These are phyloP conservation scores for Penaeus chinensis DNA, from an alignment of 1,140 invertebrate species.

Conservation along the genomic window DNA sequence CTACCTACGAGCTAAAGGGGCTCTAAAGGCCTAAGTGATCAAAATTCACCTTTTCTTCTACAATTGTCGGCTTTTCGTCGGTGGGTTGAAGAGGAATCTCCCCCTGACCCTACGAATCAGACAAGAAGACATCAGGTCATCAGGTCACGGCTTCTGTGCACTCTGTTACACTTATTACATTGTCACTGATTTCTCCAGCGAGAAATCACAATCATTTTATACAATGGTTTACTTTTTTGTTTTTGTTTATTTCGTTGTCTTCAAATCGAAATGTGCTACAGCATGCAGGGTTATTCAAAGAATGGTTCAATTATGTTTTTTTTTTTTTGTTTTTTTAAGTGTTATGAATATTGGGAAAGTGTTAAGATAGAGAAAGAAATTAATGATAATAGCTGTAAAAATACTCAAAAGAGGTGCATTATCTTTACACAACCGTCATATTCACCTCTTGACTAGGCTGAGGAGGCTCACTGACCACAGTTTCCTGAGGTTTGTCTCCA, in stretches of 20 bases:
- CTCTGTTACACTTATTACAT: too few relatives aligned
- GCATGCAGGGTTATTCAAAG: too few relatives aligned
- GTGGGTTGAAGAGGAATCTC: conserved; percentile 46
- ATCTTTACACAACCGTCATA: conserved; percentile 24
- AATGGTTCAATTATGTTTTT: too few relatives aligned
- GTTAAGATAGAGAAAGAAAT: too few relatives aligned
- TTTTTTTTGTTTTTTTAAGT: too few relatives aligned
- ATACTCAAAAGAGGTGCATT: neutral
- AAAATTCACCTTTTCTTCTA: conserved; percentile 54
- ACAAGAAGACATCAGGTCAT: conserved; percentile 22
- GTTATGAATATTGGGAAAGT: too few relatives aligned
- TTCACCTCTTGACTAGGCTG: conserved; percentile 52
- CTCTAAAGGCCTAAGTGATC: conserved; percentile 21
- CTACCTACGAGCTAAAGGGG: conserved; percentile 34
- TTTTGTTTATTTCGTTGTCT: too few relatives aligned
- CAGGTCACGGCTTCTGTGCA: neutral
- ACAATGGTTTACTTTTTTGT: too few relatives aligned
- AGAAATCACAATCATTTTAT: too few relatives aligned
- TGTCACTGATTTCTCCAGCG: too few relatives aligned
- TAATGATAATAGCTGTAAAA: neutral
- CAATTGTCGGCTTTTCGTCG: conserved; percentile 42
- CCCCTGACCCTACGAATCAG: conserved; percentile 49
- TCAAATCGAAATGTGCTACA: too few relatives aligned
- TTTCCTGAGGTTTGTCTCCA: conserved; percentile 46
- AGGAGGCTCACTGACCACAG: conserved; percentile 21